A percentile compares a stretch with the other conserved stretches of the same genome.
Conservation (phyloP, 2,797 vertebrate genomes). For the Capromys pilorides region DNA sequence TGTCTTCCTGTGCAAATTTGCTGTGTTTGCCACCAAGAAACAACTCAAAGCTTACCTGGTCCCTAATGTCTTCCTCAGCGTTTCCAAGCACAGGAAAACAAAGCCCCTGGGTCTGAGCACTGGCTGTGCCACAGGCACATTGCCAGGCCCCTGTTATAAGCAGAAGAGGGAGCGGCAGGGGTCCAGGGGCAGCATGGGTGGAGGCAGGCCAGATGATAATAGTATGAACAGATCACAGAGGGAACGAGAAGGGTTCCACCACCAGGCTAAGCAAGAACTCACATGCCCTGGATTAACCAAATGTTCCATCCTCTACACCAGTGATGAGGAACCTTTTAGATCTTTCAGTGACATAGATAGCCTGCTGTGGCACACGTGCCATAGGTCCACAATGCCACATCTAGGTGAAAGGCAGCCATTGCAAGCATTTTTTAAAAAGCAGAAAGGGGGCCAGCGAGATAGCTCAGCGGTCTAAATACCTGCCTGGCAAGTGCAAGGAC, state of each 20-base stretch:
- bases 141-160: not conserved
- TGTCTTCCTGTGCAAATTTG: not conserved
- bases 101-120: not conserved
- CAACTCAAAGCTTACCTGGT: not conserved
- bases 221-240: accelerated
- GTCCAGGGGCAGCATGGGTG: no score
- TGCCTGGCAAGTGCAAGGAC: no score
- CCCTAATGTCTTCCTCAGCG: not conserved
- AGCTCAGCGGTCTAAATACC: no score
- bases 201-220: not conserved
- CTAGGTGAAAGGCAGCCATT: not conserved
- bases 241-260: not conserved
- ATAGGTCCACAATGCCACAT: not conserved
- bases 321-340: not conserved
- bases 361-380: not conserved
- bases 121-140: not conserved
- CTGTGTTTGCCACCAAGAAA: not conserved
- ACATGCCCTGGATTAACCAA: not conserved
- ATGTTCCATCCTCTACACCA: not conserved
- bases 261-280: not conserved
- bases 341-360: not conserved
- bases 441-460: not conserved
- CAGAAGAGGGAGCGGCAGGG: not conserved
- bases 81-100: not conserved
- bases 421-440: not conserved